phyloP scores from a whole-genome alignment of 1,140 invertebrate genomes.

The Matsumurasca onukii region DNA sequence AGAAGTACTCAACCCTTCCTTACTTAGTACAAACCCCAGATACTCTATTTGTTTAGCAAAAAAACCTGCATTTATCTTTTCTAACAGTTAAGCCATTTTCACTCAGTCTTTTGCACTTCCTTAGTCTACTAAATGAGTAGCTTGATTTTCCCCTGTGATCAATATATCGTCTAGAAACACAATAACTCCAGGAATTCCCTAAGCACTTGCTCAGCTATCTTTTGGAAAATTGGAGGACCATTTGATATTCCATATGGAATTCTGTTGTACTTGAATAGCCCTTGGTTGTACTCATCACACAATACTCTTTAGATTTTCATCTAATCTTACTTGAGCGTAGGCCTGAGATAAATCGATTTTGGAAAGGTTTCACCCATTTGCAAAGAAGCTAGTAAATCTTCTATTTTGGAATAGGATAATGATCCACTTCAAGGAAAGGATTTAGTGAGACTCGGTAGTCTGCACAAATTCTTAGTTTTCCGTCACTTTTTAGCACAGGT shows the following conservation, averaged over 20 bases:
- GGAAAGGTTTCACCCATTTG: background rate
- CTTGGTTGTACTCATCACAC: background rate
- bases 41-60: background rate
- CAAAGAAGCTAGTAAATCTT: background rate
- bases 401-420: background rate
- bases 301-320: slow-evolving; percentile 2
- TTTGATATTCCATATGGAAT: background rate
- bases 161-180: background rate
- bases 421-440: background rate
- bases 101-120: background rate
- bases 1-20: slow-evolving; percentile 1
- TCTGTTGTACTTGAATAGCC: slow-evolving; percentile 2
- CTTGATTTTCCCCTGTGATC: background rate
- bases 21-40: background rate
- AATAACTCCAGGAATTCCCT: background rate
- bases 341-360: background rate
- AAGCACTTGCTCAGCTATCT: background rate
- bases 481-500: slow-evolving; percentile 1
- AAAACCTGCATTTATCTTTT: background rate
- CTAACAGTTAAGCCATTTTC: background rate
- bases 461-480: background rate
- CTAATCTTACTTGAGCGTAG: slow-evolving; percentile 1
- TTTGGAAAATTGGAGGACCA: background rate
- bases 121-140: background rate
- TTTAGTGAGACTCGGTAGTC: background rate